Percentiles rank a stretch among this genome's conserved stretches.
These are phyloP conservation scores for Dicerorhinus sumatrensis DNA, from an alignment of 2,113 vertebrate genomes.

Conservation along the genomic window DNA sequence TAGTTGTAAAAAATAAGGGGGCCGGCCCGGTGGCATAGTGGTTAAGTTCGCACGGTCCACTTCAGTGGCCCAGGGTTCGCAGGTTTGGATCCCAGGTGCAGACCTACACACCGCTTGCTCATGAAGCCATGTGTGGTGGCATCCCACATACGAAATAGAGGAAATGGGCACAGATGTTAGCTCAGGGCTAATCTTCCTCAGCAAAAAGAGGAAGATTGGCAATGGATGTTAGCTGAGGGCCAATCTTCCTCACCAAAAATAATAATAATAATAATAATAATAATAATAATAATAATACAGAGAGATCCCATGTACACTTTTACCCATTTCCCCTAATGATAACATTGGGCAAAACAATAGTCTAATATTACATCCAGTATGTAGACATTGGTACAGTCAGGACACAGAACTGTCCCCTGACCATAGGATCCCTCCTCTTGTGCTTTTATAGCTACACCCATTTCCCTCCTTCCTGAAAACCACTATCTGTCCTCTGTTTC, in stretches of 20 bases:
- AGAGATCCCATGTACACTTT: neutral
- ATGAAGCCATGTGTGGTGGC: no score
- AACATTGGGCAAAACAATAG: neutral
- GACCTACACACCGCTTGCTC: no score
- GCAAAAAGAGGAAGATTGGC: no score
- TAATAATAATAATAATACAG: neutral
- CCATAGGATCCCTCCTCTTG: neutral
- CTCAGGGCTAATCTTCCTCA: no score
- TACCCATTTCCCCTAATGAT: neutral
- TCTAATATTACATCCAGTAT: neutral
- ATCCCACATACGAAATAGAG: no score
- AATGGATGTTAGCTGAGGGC: no score
- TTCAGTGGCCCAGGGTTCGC: no score
- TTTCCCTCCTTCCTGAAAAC: neutral
- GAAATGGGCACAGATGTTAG: no score
- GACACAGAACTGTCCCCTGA: neutral
- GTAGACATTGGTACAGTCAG: neutral
- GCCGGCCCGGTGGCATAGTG: no score
- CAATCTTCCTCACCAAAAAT: no score
- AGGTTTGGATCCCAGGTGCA: no score
- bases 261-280: neutral
- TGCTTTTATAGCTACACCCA: neutral
- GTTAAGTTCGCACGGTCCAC: no score
- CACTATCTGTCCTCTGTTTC: neutral
- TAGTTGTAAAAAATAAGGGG: neutral